Conservation (phyloP, 2,113 vertebrate genomes). For the Oryzias javanicus region DNA sequence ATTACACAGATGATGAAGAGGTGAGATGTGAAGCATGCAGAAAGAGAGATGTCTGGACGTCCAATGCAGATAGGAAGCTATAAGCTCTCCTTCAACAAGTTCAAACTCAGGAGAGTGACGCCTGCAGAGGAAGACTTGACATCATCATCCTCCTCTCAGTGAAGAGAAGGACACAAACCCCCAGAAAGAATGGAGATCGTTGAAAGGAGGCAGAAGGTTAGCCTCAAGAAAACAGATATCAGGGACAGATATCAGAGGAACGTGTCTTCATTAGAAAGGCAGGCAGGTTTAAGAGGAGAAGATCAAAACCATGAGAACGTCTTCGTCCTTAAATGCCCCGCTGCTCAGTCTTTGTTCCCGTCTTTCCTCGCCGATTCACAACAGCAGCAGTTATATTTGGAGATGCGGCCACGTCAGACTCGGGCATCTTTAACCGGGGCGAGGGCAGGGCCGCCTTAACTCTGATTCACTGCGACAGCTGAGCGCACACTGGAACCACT, state of each 20-base stretch:
- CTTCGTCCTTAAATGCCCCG: constrained; percentile 14
- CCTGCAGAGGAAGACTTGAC: constrained; percentile 16
- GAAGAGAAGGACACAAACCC: constrained; percentile 6
- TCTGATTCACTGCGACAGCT: constrained; percentile 62
- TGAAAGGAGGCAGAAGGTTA: constrained; percentile 8
- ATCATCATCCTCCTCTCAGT: not conserved
- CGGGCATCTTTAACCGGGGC: constrained; percentile 48
- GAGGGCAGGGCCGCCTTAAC: constrained; percentile 36
- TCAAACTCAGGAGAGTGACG: constrained; percentile 6
- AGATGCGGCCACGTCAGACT: constrained; percentile 37
- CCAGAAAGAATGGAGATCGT: constrained; percentile 6
- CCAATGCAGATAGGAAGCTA: constrained; percentile 16
- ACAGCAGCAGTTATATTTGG: constrained; percentile 59
- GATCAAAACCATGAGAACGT: constrained; percentile 2
- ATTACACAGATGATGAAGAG: constrained; percentile 14
- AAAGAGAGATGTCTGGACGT: not conserved
- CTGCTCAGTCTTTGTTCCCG: constrained; percentile 27
- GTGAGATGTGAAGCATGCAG: constrained; percentile 5
- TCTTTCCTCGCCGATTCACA: constrained; percentile 44
- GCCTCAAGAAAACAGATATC: constrained; percentile 22
- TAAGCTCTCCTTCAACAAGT: constrained; percentile 13
- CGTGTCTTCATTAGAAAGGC: constrained; percentile 5
- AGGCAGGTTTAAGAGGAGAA: constrained; percentile 3
- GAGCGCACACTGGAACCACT: constrained; percentile 34
- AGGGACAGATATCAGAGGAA: constrained; percentile 14